Evolutionary conservation across 2,888 invertebrate genomes (phyloP), one percentile per base, ranked within the genome.

Genomic region (Ectemnius cavifrons): DNA sequence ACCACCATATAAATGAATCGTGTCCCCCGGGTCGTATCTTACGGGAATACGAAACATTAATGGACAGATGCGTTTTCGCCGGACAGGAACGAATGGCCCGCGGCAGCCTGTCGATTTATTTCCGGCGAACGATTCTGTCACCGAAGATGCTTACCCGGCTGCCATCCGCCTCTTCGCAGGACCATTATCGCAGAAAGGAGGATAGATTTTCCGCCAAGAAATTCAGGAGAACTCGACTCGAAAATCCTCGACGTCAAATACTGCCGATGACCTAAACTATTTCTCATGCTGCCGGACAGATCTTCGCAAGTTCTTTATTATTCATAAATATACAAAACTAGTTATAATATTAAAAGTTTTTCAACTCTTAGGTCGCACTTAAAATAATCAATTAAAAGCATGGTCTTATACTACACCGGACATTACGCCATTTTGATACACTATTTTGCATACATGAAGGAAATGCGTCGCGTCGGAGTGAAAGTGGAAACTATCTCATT

Each of bases 11-110:
- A 89, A 90, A 90, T 90, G 89, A 89, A 90, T 89, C 86, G 86
- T 73, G 86, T 88, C 89, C 85, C 88, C 79, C 73, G 86, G 86
- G 87, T 79, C 84, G 85, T 87, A 87, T 89, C 87, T 87, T 87
- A 83, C 83, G 82, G 86, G 88, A 86, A 89, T 87, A 88, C 86
- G 87, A 88, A 89, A 87, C 89, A 87, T 89, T 90, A 89, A 89
- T 89, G 87, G 89, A 89, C 86, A 86, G 85, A 86, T 85, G 85
- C 86, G 86, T 89, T 87, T 86, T 83, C 83, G 85, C 73, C 84
- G 89, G 37, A 88, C 86, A 86, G 85, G 84, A 86, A 89, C 85
- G 88, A 89, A 90, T 89, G 86, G 85, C 73, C 79, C 77, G 78
- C 78, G 84, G 80, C 83, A 73, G 82, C 79, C 84, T 83, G 89